phyloP scores from a whole-genome alignment of 2,888 invertebrate genomes.

The Hylaea fasciaria region DNA sequence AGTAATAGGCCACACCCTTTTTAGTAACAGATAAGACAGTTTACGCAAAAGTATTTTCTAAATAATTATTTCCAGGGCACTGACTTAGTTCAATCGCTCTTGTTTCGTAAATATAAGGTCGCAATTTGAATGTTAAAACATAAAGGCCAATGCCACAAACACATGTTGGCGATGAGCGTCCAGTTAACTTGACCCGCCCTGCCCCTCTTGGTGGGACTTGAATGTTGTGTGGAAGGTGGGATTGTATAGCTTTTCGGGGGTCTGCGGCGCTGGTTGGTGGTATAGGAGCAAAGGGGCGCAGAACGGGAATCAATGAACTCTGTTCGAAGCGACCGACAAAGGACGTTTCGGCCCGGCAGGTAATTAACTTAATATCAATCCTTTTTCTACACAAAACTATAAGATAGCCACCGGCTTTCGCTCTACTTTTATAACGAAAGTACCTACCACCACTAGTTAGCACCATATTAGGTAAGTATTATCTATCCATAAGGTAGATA shows the following conservation, averaged over 20 bases:
- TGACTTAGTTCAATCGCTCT: constrained; percentile 40
- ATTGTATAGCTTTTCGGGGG: constrained; percentile 45
- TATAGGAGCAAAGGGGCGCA: constrained; percentile 75
- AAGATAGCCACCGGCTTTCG: constrained; percentile 31
- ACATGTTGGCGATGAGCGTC: constrained; percentile 71
- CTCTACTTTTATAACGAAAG: no score
- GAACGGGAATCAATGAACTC: constrained; percentile 83
- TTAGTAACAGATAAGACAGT: constrained; percentile 43
- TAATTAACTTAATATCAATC: constrained; percentile 82
- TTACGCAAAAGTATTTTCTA: constrained; percentile 57
- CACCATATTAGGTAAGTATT: no score
- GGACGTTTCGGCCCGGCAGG: constrained; percentile 79
- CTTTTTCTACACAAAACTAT: constrained; percentile 60
- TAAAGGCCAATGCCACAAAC: constrained; percentile 78
- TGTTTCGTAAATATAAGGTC: constrained; percentile 47
- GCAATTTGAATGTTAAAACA: constrained; percentile 53
- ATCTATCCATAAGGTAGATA: no score
- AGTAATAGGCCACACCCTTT: constrained; percentile 13
- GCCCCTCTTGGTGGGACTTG: constrained; percentile 44
- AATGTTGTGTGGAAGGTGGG: constrained; percentile 36
- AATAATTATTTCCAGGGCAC: constrained; percentile 48
- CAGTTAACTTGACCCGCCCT: constrained; percentile 58
- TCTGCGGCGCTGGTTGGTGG: constrained; percentile 58
- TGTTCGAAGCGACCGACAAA: constrained; percentile 78
- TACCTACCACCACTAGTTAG: no score